Conservation (phyloP, 53 echinoderm and acorn worm species). For the Pentamera pediparva region DNA sequence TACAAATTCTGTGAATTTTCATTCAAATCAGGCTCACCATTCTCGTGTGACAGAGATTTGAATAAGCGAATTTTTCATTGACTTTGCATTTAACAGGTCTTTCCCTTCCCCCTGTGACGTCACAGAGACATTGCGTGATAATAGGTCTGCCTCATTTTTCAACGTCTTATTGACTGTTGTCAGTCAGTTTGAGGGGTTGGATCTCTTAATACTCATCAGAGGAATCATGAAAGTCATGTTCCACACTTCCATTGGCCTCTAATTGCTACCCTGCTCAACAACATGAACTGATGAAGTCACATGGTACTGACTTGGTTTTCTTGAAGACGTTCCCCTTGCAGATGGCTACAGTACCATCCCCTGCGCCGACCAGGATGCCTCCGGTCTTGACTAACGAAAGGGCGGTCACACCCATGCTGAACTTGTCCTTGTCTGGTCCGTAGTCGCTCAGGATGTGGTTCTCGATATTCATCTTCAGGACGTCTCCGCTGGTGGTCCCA, state of each 20-base stretch:
- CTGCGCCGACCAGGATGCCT: slow-evolving; percentile 66
- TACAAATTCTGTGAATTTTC: too few relatives aligned
- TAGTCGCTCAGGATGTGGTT: slow-evolving; percentile 50
- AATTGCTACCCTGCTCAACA: background rate
- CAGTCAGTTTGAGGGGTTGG: too few relatives aligned
- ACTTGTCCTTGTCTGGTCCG: slow-evolving; percentile 82
- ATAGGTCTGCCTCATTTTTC: too few relatives aligned
- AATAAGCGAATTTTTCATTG: too few relatives aligned
- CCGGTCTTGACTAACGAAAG: slow-evolving; percentile 75
- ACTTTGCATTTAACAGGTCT: too few relatives aligned
- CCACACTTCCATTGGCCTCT: background rate
- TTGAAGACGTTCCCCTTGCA: slow-evolving; percentile 70
- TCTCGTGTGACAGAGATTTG: too few relatives aligned
- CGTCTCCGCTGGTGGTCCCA: slow-evolving; percentile 90
- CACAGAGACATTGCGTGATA: too few relatives aligned
- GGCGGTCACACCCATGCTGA: slow-evolving; percentile 76
- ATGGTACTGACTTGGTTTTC: slow-evolving; percentile 52
- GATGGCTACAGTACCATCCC: slow-evolving; percentile 78
- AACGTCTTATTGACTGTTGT: too few relatives aligned
- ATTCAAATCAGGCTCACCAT: too few relatives aligned
- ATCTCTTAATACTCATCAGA: background rate
- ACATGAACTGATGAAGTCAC: background rate
- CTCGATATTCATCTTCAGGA: slow-evolving; percentile 58
- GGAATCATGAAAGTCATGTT: background rate
- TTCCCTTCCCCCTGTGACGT: too few relatives aligned